Evolutionary conservation across 2,888 invertebrate species (phyloP), one percentile per base, ranked within the genome.

Genomic region (Zootermopsis nevadensis): DNA sequence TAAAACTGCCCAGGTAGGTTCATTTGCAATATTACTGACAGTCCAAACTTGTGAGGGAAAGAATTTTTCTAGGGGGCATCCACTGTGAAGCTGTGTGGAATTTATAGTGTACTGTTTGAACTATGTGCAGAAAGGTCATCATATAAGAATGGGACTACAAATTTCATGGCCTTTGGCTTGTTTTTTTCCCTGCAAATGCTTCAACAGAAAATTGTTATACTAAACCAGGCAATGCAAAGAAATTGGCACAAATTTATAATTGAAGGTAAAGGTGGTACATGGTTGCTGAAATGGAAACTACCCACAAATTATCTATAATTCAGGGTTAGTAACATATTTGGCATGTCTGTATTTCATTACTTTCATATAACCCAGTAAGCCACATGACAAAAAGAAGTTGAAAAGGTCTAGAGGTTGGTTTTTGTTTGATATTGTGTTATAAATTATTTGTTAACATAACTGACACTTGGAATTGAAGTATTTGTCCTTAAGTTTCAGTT

Each of bases 1-100:
- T 72, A 72, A 12, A 72, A 74, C 53, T 55, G n/a, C 48, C 60
- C 27, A 80, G 53, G 2, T n/a, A 66, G 7, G 60, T 67, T 55
- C 38, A 38, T 80, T 66, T 66, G 38, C 66, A 80, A 22, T 7
- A n/a, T 53, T 60, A n/a, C 67, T 27, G 38, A 80, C 15, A 8
- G 22, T 69, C 19, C 27, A 66, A 30, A 66, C n/a, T 15, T 69
- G 31, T 31, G 33, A 69, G 10, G 33, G 69, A 15, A 27, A 31
- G 4, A 67, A 69, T 30, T 22, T 33, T 7, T 30, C 22, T 30
- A 15, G 33, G 10, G 69, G 33, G 69, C 31, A 30, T 33, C 30
- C 4, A 33, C 19, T 69, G n/a, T 30, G 2, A 69, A 33, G 69
- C 22, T 33, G 30, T 15, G 19, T 69, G 69, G 22, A 33, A 6